Base-by-base conservation (phyloP, 2,113 vertebrate species). In the Choloepus hoffmanni region DNA sequence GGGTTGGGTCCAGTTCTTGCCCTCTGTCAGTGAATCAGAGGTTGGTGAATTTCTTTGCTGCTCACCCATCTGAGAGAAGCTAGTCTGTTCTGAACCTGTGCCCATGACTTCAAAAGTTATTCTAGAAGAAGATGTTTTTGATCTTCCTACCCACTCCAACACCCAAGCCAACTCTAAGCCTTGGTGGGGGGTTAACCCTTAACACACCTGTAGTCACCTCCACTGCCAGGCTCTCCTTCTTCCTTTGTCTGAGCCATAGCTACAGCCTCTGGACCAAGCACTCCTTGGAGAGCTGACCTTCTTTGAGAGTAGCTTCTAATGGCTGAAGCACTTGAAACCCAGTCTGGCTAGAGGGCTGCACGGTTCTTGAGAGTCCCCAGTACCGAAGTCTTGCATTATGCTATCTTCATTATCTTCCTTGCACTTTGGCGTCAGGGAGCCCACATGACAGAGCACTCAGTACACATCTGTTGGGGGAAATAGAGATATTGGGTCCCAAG, bases 41-140 rank as follows among this genome's bases (percentile, higher is more conserved):
- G 26, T 88, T 73, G 40, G 33, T 33, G 76, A 79, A 81, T 79
- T 48, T 74, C n/a, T 30, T 36, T 26, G 43, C 63, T 78, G 50
- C 26, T 94, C 62, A 82, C 8, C n/a, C 43, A 62, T 68, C 77
- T 92, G 86, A 58, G 72, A 76, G 16, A 89, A 93, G 33, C 45
- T 53, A 55, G 8, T 82, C 68, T 65, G 50, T 92, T 89, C 84
- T 81, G 67, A 73, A 45, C 68, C 6, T 26, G 33, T 65, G 62
- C 33, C 13, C 68, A 16, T 45, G 45, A 83, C 81, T 87, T 95
- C 85, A 96, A 95, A 89, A 91, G 11, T 40, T n/a, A 91, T n/a
- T 62, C 55, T 82, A 65, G 53, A 78, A 94, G 81, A 90, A 78
- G 60, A 8, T 81, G 82, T 79, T 76, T 82, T 85, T 92, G 43